Percentiles rank a stretch among this genome's conserved stretches.
Conservation (phyloP, 2,888 invertebrate genomes). For the Thymelicus acteon region DNA sequence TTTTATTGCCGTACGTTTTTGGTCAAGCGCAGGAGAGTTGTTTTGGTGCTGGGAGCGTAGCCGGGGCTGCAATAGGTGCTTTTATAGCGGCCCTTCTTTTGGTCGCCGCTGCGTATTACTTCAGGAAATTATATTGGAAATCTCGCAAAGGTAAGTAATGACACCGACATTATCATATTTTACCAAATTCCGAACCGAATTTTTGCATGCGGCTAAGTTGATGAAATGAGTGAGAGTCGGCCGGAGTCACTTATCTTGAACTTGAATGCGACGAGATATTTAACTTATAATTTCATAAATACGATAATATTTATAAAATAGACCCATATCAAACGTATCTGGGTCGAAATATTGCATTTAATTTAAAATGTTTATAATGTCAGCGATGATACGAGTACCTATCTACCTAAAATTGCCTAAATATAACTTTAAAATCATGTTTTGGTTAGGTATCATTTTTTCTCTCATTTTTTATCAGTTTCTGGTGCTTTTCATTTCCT, state of each 20-base stretch:
- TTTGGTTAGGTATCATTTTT: no score
- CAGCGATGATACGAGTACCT: no score
- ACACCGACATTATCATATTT: slow-evolving; percentile 23
- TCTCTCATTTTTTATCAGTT: no score
- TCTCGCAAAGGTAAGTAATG: slow-evolving; percentile 81
- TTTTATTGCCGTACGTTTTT: slow-evolving; percentile 74
- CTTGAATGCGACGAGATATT: slow-evolving; percentile 29
- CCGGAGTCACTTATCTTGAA: slow-evolving; percentile 26
- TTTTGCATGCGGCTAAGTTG: slow-evolving; percentile 32
- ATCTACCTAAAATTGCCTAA: no score
- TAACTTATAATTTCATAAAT: not conserved
- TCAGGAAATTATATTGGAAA: slow-evolving; percentile 87
- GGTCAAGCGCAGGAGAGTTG: slow-evolving; percentile 81
- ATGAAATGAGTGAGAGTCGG: slow-evolving; percentile 16
- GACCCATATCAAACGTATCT: no score
- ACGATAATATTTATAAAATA: no score
- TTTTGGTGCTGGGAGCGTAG: slow-evolving; percentile 88
- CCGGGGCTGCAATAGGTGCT: slow-evolving; percentile 89
- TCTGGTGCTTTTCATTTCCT: no score
- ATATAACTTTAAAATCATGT: no score
- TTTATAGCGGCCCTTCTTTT: slow-evolving; percentile 87
- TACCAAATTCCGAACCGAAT: slow-evolving; percentile 18
- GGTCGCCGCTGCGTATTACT: slow-evolving; percentile 82
- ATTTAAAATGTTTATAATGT: no score
- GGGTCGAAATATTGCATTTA: no score